phyloP scores from a whole-genome alignment of 2,888 invertebrate genomes.

The Dynastes hyllus region DNA sequence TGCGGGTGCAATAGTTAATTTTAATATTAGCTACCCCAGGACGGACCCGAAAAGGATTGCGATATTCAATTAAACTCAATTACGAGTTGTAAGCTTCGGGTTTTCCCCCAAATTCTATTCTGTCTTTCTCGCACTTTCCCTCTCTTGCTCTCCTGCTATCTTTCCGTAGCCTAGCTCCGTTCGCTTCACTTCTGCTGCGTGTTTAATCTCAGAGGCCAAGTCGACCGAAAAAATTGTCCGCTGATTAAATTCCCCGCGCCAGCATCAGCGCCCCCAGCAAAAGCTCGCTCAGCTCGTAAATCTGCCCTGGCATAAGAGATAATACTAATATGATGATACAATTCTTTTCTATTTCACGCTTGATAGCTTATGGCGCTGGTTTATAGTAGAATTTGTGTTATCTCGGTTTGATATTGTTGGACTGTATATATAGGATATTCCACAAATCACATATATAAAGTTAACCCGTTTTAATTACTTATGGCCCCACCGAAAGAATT shows the following conservation, averaged over 20 bases:
- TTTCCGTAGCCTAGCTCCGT: neutral
- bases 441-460: too few species aligned
- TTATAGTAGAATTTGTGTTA: slow-evolving; percentile 7
- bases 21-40: slow-evolving; percentile 14
- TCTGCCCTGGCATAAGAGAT: slow-evolving; percentile 35
- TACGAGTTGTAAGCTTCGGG: neutral
- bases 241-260: slow-evolving; percentile 28
- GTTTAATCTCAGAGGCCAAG: slow-evolving; percentile 33
- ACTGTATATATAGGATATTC: too few species aligned
- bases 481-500: too few species aligned
- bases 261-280: neutral
- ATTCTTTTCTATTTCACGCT: slow-evolving; percentile 41
- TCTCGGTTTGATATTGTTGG: neutral
- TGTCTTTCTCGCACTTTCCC: neutral
- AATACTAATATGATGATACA: slow-evolving; percentile 42
- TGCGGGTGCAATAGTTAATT: slow-evolving; percentile 33
- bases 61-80: slow-evolving; percentile 42
- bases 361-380: neutral
- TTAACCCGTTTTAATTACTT: too few species aligned
- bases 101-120: neutral
- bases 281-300: slow-evolving; percentile 39
- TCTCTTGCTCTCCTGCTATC: neutral
- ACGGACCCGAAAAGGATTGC: slow-evolving; percentile 21
- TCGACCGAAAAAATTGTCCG: slow-evolving; percentile 38
- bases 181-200: slow-evolving; percentile 7